phyloP scores from a whole-genome alignment of 2,888 invertebrate species.

The Argyresthia albistria region DNA sequence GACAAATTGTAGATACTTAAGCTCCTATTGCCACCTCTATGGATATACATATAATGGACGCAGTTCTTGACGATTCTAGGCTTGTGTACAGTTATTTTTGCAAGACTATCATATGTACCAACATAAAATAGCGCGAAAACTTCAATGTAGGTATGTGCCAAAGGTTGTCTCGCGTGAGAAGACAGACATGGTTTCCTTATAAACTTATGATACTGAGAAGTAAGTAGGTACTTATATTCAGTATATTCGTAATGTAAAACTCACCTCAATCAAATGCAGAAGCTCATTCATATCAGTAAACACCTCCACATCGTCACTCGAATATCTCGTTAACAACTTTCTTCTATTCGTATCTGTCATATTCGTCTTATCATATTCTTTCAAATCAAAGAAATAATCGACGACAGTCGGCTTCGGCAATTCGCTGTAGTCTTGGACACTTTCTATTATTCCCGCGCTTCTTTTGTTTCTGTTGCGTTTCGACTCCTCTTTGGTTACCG shows the following conservation, averaged over 20 bases:
- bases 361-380: conserved; percentile 19
- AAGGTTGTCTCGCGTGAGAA: too few relatives aligned
- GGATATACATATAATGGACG: too few relatives aligned
- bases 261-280: neutral
- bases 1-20: too few relatives aligned
- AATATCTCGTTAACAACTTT: conserved; percentile 27
- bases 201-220: too few relatives aligned
- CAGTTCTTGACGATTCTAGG: too few relatives aligned
- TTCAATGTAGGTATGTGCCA: too few relatives aligned
- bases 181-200: too few relatives aligned
- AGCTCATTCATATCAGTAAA: neutral
- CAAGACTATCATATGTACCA: too few relatives aligned
- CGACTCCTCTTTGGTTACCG: neutral
- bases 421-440: conserved; percentile 25
- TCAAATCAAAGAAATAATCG: conserved; percentile 39
- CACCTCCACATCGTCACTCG: conserved; percentile 32
- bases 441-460: conserved; percentile 1
- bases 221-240: too few relatives aligned
- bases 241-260: neutral
- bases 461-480: neutral
- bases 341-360: conserved; percentile 34
- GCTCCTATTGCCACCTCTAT: too few relatives aligned
- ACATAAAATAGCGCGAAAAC: too few relatives aligned
- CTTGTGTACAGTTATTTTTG: too few relatives aligned
- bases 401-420: conserved; percentile 24